These are phyloP conservation scores for Perca fluviatilis DNA, from an alignment of 2,113 vertebrate species.

Conservation along the genomic window DNA sequence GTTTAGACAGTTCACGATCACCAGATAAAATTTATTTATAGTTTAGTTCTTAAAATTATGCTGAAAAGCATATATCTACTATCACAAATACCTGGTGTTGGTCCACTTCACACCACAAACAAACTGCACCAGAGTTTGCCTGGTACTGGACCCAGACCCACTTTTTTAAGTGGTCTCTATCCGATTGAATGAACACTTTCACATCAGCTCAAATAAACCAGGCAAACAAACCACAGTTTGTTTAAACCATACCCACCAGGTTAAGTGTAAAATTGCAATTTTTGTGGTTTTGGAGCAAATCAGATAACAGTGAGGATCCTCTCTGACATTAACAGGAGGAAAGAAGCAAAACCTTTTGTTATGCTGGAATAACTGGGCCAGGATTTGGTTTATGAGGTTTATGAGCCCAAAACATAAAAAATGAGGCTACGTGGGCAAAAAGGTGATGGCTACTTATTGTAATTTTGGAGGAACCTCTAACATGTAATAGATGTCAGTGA, in stretches of 20 bases:
- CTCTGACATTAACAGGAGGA: not conserved
- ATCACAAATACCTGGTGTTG: not conserved
- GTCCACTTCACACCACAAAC: not conserved
- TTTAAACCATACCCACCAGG: not conserved
- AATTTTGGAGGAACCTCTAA: conserved; percentile 5
- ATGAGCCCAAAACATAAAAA: not conserved
- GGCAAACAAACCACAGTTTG: not conserved
- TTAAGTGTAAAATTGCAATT: not conserved
- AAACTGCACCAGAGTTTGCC: not conserved
- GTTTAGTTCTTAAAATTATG: not conserved
- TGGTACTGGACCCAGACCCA: not conserved
- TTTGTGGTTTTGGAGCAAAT: not conserved
- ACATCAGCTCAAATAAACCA: not conserved
- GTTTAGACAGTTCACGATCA: not conserved
- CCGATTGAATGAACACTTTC: not conserved
- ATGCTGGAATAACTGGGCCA: not conserved
- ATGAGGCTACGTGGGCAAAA: not conserved
- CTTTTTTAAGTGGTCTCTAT: not conserved
- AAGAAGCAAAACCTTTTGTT: conserved; percentile 11
- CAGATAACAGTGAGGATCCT: not conserved
- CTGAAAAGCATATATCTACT: not conserved
- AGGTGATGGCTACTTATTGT: not conserved
- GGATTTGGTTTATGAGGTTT: not conserved
- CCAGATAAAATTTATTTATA: not conserved
- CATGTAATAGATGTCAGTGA: conserved; percentile 16